Conservation (phyloP, 2,888 invertebrate genomes). For the Cephus pulcher region DNA sequence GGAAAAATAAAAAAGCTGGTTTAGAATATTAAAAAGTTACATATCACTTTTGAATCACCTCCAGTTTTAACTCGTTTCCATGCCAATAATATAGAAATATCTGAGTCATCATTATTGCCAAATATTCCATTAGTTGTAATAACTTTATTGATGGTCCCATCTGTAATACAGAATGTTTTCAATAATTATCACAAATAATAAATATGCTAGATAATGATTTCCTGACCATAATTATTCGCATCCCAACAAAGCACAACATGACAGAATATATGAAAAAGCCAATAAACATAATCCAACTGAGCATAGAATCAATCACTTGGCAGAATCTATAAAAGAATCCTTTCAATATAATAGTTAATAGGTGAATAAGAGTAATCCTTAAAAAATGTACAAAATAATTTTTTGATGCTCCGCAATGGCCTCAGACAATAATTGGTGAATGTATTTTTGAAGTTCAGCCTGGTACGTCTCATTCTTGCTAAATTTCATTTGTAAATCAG, state of each 20-base stretch:
- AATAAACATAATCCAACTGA: conserved; percentile 9
- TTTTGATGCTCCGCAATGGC: too few relatives aligned
- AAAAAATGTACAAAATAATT: too few relatives aligned
- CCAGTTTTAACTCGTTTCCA: conserved; percentile 10
- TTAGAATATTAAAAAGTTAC: too few relatives aligned
- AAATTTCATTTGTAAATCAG: too few relatives aligned
- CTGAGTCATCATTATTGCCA: not conserved
- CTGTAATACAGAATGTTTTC: not conserved
- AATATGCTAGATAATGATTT: too few relatives aligned
- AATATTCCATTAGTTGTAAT: not conserved
- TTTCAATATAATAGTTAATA: too few relatives aligned
- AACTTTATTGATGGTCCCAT: not conserved
- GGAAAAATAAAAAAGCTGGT: too few relatives aligned
- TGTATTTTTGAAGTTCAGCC: too few relatives aligned
- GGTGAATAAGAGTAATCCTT: too few relatives aligned
- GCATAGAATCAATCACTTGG: conserved; percentile 5
- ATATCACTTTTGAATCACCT: not conserved
- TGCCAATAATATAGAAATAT: conserved; percentile 14
- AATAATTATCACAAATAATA: too few relatives aligned
- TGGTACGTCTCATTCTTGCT: too few relatives aligned
- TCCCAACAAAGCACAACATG: conserved; percentile 1
- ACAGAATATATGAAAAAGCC: conserved; percentile 5
- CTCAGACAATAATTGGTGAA: too few relatives aligned
- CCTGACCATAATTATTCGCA: not conserved
- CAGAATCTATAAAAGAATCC: conserved; percentile 11